phyloP scores from a whole-genome alignment of 2,797 vertebrate genomes.

The Enteromius treurensis region DNA sequence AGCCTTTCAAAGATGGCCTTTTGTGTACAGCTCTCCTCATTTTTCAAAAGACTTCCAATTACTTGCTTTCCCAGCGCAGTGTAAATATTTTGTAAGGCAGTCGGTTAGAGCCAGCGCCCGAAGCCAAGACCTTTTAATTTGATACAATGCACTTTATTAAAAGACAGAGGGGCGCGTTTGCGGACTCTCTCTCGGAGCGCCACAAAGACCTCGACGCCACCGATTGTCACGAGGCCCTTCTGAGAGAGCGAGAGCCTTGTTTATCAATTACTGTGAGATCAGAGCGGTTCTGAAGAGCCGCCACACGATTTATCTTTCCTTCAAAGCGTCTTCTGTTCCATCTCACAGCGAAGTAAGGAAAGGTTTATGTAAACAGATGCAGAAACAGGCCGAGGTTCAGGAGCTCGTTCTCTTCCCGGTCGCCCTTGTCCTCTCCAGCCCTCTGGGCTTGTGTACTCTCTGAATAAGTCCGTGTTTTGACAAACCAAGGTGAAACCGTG shows the following conservation, averaged over 20 bases:
- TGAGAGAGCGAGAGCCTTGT: constrained; percentile 72
- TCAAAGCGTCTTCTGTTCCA: constrained; percentile 76
- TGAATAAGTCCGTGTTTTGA: constrained; percentile 26
- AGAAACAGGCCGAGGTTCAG: constrained; percentile 73
- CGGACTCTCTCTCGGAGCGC: not conserved
- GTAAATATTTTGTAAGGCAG: constrained; percentile 85
- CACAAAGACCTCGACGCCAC: constrained; percentile 58
- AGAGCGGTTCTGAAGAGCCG: constrained; percentile 29
- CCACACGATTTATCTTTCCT: constrained; percentile 74
- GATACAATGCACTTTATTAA: constrained; percentile 68
- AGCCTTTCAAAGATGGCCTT: constrained; percentile 73
- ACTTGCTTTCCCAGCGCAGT: constrained; percentile 75
- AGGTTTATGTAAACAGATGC: constrained; percentile 78
- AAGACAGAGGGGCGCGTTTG: constrained; percentile 48
- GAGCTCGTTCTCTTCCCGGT: constrained; percentile 67
- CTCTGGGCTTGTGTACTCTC: constrained; percentile 24
- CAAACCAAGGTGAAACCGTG: constrained; percentile 41
- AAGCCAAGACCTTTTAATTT: constrained; percentile 70
- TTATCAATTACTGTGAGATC: constrained; percentile 74
- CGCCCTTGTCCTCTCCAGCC: not conserved
- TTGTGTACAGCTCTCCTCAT: constrained; percentile 74
- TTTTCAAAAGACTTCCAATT: constrained; percentile 82
- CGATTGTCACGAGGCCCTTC: constrained; percentile 79
- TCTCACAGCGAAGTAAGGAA: constrained; percentile 73
- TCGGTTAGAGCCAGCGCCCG: constrained; percentile 74